These are phyloP conservation scores for Xylocopa sonorina DNA, from an alignment of 1,140 invertebrate species.

Conservation along the genomic window DNA sequence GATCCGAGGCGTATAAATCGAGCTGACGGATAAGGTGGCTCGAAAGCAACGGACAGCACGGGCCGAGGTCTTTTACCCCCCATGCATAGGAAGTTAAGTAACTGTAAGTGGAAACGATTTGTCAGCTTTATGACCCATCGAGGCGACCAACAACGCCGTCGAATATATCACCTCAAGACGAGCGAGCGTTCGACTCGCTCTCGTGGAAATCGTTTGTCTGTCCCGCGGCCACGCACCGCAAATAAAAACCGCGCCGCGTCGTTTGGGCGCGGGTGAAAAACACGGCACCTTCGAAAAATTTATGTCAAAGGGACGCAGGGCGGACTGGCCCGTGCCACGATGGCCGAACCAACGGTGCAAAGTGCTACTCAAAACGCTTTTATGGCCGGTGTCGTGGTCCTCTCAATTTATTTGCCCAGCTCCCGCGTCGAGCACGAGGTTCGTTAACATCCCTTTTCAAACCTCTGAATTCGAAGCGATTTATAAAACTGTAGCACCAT, in stretches of 20 bases:
- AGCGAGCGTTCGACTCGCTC: not conserved
- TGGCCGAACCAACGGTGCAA: not conserved
- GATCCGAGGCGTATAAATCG: not conserved
- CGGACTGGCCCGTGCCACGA: not conserved
- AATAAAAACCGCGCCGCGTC: not conserved
- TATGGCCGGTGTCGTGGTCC: not conserved
- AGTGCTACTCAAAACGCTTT: not conserved
- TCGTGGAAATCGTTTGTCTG: constrained; percentile 28
- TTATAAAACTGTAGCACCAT: not conserved
- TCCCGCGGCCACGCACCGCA: not conserved
- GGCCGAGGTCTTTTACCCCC: not conserved
- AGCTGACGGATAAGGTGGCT: not conserved
- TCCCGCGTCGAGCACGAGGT: too few relatives aligned
- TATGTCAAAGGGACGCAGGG: constrained; percentile 2
- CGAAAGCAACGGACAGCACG: constrained; percentile 1
- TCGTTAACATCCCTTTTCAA: not conserved
- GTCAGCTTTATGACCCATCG: constrained; percentile 52
- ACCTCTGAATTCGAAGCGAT: not conserved
- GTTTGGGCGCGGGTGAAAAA: not conserved
- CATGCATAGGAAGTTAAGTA: constrained; percentile 22
- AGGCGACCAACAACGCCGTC: constrained; percentile 40
- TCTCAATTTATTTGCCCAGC: constrained; percentile 2
- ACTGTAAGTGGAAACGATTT: constrained; percentile 54
- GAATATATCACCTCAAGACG: constrained; percentile 32
- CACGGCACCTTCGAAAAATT: constrained; percentile 1